phyloP scores from a whole-genome alignment of 2,888 invertebrate genomes.

The Amiota mariae region DNA sequence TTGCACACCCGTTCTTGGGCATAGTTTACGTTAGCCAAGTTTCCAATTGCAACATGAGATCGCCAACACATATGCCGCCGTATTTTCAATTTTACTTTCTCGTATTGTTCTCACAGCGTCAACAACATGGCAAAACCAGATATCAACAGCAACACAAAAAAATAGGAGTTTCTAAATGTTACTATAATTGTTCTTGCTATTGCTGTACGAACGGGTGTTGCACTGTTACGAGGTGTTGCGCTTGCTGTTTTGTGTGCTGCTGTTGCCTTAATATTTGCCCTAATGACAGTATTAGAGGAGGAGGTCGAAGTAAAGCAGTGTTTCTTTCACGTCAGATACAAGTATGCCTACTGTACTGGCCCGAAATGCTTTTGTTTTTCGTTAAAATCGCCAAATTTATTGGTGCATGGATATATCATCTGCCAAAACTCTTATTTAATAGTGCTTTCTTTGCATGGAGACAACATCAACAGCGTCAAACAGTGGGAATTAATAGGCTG shows the following conservation, averaged over 20 bases:
- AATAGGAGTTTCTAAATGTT: constrained; percentile 39
- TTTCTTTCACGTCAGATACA: neutral
- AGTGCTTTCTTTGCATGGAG: constrained; percentile 1
- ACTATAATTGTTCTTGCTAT: constrained; percentile 54
- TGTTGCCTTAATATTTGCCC: constrained; percentile 24
- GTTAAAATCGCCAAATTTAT: neutral
- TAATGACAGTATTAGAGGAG: neutral
- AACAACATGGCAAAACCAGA: neutral
- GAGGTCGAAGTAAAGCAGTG: neutral
- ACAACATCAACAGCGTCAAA: neutral
- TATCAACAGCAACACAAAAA: neutral
- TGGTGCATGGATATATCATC: neutral
- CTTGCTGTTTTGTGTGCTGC: constrained; percentile 42
- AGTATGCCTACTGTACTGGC: neutral
- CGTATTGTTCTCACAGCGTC: neutral
- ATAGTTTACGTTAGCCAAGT: neutral
- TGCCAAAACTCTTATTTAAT: neutral
- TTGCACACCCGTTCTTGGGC: no score
- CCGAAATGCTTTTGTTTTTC: neutral
- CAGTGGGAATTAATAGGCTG: constrained; percentile 33
- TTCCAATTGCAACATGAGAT: neutral
- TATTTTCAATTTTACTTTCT: constrained; percentile 11
- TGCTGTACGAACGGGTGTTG: constrained; percentile 59
- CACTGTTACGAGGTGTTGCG: constrained; percentile 44
- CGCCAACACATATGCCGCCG: neutral